phyloP scores from a whole-genome alignment of 1,140 invertebrate genomes.

The Thaumatotibia leucotreta region DNA sequence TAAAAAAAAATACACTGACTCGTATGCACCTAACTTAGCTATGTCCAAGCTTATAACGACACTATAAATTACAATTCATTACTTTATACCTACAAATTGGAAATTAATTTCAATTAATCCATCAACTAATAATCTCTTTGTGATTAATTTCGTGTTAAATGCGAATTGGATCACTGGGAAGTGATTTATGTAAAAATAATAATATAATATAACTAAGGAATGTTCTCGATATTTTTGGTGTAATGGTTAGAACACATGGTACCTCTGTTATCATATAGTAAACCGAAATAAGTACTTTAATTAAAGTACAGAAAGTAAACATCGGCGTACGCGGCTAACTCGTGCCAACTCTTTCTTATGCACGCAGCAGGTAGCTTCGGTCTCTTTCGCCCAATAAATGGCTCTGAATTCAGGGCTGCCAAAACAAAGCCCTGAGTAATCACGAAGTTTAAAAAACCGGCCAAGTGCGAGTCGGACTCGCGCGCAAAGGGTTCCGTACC shows the following conservation, averaged over 20 bases:
- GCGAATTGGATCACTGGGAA: neutral
- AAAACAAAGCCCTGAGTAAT: too few relatives aligned
- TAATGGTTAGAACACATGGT: neutral
- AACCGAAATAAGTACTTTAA: too few relatives aligned
- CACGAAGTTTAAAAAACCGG: too few relatives aligned
- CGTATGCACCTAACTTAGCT: slow-evolving; percentile 64
- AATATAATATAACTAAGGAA: neutral
- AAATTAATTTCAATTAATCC: slow-evolving; percentile 37
- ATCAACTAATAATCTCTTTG: slow-evolving; percentile 59
- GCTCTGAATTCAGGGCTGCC: too few relatives aligned
- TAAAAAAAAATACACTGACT: slow-evolving; percentile 71
- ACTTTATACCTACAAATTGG: slow-evolving; percentile 43
- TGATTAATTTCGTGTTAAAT: slow-evolving; percentile 7
- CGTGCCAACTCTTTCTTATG: too few relatives aligned
- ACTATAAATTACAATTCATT: slow-evolving; percentile 70
- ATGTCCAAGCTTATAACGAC: slow-evolving; percentile 64
- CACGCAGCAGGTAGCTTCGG: too few relatives aligned
- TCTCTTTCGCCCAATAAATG: too few relatives aligned
- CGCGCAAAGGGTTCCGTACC: too few relatives aligned
- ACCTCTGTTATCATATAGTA: neutral
- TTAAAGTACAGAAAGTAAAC: too few relatives aligned
- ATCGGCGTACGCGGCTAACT: too few relatives aligned
- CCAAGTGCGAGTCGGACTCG: too few relatives aligned
- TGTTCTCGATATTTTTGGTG: neutral
- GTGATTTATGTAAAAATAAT: neutral